These are phyloP conservation scores for Bungarus multicinctus DNA, from an alignment of 2,113 vertebrate species.

Conservation along the genomic window DNA sequence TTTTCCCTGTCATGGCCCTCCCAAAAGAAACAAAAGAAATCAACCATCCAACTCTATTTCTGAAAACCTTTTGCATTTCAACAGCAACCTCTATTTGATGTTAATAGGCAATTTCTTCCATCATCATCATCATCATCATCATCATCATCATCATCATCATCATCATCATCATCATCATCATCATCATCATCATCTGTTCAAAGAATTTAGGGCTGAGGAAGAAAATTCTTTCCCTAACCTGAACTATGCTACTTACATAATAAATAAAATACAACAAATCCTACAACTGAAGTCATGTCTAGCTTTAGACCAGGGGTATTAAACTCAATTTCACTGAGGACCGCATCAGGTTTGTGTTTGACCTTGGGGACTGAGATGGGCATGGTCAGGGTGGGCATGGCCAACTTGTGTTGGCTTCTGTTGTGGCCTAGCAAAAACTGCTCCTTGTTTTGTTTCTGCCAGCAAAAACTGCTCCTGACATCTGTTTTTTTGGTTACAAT, in stretches of 20 bases:
- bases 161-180: too few species aligned
- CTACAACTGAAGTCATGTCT: background rate
- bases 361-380: too few species aligned
- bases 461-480: too few species aligned
- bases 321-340: too few species aligned
- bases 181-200: background rate
- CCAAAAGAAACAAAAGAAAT: background rate
- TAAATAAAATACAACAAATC: background rate
- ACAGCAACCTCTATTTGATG: background rate
- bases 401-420: too few species aligned
- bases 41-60: background rate
- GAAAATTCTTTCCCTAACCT: background rate
- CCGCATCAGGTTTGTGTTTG: too few species aligned
- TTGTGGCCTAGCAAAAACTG: too few species aligned
- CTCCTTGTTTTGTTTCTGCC: too few species aligned
- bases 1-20: background rate
- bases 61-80: background rate
- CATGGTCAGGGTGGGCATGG: too few species aligned
- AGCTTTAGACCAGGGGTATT: too few species aligned
- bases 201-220: background rate
- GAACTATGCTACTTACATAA: background rate
- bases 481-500: too few species aligned
- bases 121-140: background rate
- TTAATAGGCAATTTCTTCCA: background rate
- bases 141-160: background rate